A percentile compares a stretch with the other conserved stretches of the same genome.
These are phyloP conservation scores for Ptychoptera albimana DNA, from an alignment of 2,888 invertebrate species.

Conservation along the genomic window DNA sequence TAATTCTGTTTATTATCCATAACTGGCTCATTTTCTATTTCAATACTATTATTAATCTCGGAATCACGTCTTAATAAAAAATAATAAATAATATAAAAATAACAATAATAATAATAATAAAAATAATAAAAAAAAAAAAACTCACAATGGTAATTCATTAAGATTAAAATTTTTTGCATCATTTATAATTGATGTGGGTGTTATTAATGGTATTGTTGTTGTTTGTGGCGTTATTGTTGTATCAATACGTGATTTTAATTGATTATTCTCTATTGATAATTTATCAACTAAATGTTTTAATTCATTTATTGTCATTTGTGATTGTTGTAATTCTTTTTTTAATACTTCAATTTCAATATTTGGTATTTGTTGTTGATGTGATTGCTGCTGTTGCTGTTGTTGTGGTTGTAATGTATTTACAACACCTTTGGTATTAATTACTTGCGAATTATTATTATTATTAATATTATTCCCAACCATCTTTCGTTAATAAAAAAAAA, in stretches of 20 bases:
- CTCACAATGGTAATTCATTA: conserved; percentile 30
- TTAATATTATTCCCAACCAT: too few relatives aligned
- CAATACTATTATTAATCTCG: background rate
- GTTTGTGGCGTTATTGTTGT: too few relatives aligned
- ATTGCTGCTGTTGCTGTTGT: too few relatives aligned
- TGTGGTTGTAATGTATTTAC: conserved; percentile 20
- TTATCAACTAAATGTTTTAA: conserved; percentile 48
- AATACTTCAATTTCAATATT: conserved; percentile 25
- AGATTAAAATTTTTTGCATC: conserved; percentile 15
- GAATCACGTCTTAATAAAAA: conserved; percentile 3
- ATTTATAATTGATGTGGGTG: conserved; percentile 7
- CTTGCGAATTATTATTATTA: conserved; percentile 11
- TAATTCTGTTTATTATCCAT: conserved; percentile 34
- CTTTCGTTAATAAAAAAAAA: too few relatives aligned
- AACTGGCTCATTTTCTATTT: conserved; percentile 22
- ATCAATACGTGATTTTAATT: conserved; percentile 39
- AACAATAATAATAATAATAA: conserved; percentile 8
- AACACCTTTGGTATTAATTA: too few relatives aligned
- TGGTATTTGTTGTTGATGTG: conserved; percentile 3
- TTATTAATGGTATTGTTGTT: too few relatives aligned
- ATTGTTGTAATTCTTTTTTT: conserved; percentile 26
- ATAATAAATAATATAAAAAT: conserved; percentile 9
- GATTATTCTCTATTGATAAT: conserved; percentile 64
- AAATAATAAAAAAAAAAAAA: conserved; percentile 9
- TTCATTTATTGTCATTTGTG: conserved; percentile 27